Conservation (phyloP, 1,140 invertebrate genomes). For the Aphaenogaster floridana region DNA sequence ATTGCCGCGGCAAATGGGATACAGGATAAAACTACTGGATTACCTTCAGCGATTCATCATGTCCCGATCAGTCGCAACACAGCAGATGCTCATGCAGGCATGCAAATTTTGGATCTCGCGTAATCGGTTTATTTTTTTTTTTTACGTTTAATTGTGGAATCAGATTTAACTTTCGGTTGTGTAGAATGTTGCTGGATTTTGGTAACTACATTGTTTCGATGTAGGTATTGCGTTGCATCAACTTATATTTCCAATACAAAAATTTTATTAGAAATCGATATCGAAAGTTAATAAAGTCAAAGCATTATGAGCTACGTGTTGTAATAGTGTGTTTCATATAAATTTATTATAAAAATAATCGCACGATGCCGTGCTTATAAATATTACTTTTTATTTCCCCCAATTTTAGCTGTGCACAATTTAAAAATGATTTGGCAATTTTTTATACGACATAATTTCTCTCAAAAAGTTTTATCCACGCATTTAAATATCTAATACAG, state of each 20-base stretch:
- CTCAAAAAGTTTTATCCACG: background rate
- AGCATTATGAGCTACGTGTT: background rate
- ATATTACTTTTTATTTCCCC: background rate
- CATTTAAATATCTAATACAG: background rate
- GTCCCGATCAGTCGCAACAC: constrained; percentile 43
- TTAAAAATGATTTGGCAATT: background rate
- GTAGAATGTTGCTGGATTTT: constrained; percentile 20
- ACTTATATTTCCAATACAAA: background rate
- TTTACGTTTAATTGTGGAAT: constrained; percentile 45
- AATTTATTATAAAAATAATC: constrained; percentile 2
- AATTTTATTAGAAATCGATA: background rate
- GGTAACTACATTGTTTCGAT: constrained; percentile 13
- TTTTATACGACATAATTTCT: background rate
- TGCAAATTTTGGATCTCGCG: constrained; percentile 49
- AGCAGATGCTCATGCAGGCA: constrained; percentile 31
- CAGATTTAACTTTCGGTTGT: constrained; percentile 30
- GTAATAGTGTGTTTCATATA: background rate
- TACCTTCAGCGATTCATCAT: constrained; percentile 36
- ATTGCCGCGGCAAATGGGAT: constrained; percentile 40
- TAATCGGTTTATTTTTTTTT: constrained; percentile 55
- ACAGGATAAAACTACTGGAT: constrained; percentile 61
- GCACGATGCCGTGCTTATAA: background rate
- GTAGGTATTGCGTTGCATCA: background rate
- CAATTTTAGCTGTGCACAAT: background rate
- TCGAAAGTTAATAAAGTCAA: constrained; percentile 1